Conservation (phyloP, 2,113 vertebrate species). For the Recurvirostra avosetta region DNA sequence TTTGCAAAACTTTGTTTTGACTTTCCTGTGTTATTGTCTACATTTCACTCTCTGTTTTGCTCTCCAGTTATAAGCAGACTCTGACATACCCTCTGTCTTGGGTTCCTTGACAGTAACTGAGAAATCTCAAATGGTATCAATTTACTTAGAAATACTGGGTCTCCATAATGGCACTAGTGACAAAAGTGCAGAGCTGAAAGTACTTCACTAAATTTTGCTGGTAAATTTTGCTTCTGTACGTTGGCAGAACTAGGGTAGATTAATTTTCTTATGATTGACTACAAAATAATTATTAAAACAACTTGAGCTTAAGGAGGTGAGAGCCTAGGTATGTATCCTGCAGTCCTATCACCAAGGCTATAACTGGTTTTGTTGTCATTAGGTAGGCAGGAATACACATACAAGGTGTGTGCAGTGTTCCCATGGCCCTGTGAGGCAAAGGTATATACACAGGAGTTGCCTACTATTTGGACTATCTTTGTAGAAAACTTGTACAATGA, state of each 20-base stretch:
- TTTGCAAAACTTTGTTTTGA: not conserved
- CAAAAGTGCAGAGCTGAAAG: not conserved
- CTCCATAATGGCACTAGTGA: not conserved
- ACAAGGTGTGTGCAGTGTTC: not conserved
- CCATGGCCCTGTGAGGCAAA: not conserved
- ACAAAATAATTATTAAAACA: not conserved
- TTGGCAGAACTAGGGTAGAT: not conserved
- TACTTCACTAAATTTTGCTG: not conserved
- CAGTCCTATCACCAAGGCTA: not conserved
- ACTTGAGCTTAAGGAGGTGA: not conserved
- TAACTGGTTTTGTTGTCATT: not conserved
- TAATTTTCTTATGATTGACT: not conserved
- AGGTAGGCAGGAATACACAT: not conserved
- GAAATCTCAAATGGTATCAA: not conserved
- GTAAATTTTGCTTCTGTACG: not conserved
- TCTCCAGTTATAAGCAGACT: not conserved
- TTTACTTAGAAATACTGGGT: not conserved
- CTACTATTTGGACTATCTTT: not conserved
- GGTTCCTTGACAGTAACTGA: not conserved
- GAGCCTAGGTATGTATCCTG: not conserved
- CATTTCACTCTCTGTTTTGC: not conserved
- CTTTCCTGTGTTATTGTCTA: not conserved
- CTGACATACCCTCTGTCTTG: not conserved
- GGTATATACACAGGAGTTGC: not conserved
- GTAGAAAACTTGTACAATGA: not conserved